Conservation (phyloP, 1,140 invertebrate species). For the Temnothorax curvispinosus region DNA sequence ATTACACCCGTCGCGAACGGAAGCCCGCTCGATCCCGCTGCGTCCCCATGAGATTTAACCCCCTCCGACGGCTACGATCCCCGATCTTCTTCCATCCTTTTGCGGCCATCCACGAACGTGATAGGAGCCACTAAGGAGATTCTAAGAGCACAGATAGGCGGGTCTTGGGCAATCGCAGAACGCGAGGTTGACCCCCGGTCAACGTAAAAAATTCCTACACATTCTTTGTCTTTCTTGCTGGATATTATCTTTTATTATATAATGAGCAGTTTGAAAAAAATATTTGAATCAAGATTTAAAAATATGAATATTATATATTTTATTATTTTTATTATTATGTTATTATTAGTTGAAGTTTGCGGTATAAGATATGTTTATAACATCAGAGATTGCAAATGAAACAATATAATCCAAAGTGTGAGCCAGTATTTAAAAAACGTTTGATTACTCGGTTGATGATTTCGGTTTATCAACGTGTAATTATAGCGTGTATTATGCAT, state of each 20-base stretch:
- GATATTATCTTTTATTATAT: background rate
- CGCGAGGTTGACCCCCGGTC: background rate
- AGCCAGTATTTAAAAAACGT: background rate
- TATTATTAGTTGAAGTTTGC: background rate
- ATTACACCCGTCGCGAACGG: slow-evolving; percentile 59
- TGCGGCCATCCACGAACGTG: slow-evolving; percentile 27
- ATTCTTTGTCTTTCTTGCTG: background rate
- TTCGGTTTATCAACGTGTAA: background rate
- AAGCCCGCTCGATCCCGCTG: slow-evolving; percentile 36
- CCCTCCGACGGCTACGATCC: slow-evolving; percentile 18
- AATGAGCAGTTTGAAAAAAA: background rate
- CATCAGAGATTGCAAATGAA: background rate
- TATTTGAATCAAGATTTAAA: background rate
- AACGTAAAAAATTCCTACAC: background rate
- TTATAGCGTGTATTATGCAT: background rate
- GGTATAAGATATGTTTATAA: background rate
- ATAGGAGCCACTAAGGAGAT: slow-evolving; percentile 31
- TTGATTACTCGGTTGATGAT: background rate
- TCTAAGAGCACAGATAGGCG: slow-evolving; percentile 16
- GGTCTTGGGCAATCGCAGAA: slow-evolving; percentile 13
- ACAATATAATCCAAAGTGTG: background rate
- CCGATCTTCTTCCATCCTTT: slow-evolving; percentile 31
- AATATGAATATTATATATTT: background rate
- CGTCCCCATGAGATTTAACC: slow-evolving; percentile 44
- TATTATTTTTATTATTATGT: background rate